These are phyloP conservation scores for Drosophila kikkawai DNA, from an alignment of 1,140 invertebrate species.

Conservation along the genomic window DNA sequence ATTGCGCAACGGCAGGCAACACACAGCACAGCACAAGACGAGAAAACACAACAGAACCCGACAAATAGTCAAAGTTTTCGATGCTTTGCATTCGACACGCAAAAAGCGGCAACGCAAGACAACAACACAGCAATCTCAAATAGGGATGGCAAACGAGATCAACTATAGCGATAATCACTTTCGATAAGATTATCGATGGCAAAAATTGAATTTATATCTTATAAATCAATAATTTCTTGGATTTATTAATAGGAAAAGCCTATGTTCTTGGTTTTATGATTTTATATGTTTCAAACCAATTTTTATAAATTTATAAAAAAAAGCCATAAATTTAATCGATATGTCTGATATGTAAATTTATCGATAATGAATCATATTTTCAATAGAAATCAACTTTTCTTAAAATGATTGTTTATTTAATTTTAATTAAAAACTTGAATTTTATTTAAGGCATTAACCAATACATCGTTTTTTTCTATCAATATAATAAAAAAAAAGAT, in stretches of 20 bases:
- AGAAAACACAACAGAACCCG: slow-evolving; percentile 51
- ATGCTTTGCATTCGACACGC: slow-evolving; percentile 78
- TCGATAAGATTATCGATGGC: neutral
- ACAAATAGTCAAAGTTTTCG: slow-evolving; percentile 75
- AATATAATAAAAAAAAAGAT: no score
- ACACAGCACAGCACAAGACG: slow-evolving; percentile 23
- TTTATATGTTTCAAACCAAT: no score
- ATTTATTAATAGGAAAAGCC: neutral
- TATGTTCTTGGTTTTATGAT: no score
- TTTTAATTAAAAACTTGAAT: no score
- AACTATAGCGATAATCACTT: neutral
- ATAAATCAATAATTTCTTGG: neutral
- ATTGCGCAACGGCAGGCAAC: slow-evolving; percentile 62
- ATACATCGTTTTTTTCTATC: no score
- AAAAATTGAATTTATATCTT: neutral
- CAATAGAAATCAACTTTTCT: no score
- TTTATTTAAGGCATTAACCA: no score
- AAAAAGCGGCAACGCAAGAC: slow-evolving; percentile 57
- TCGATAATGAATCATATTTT: neutral
- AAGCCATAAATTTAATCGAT: no score
- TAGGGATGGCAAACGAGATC: slow-evolving; percentile 8
- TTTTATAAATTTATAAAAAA: no score
- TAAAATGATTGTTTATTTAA: no score
- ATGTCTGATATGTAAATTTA: neutral
- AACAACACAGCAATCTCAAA: slow-evolving; percentile 26